Evolutionary conservation across 2,113 vertebrate species (phyloP).

Genomic region (Clarias batrachus): DNA sequence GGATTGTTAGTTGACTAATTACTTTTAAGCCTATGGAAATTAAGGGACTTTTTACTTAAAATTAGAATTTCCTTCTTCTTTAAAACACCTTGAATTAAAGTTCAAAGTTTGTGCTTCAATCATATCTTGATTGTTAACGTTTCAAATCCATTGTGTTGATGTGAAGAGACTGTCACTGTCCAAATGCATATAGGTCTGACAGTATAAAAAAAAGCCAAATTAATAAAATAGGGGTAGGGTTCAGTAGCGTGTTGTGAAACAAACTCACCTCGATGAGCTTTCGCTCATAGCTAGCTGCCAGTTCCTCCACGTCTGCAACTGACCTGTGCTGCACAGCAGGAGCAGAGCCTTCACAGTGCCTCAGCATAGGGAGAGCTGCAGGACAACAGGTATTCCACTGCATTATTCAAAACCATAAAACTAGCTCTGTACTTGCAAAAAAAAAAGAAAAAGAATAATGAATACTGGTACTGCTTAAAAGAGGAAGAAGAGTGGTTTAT

Average conservation of each 20-base stretch:
- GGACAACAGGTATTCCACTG: constrained; percentile 21
- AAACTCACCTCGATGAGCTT: constrained; percentile 94
- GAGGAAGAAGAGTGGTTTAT: background rate
- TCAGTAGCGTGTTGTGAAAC: background rate
- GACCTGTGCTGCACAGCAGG: constrained; percentile 80
- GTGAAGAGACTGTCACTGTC: no score
- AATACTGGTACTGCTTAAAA: background rate
- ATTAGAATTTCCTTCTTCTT: no score
- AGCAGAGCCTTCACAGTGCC: constrained; percentile 78
- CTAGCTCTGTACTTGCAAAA: background rate
- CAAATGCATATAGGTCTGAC: no score
- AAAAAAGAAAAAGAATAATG: background rate
- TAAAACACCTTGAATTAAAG: no score
- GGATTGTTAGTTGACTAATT: no score
- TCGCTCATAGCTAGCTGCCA: constrained; percentile 89
- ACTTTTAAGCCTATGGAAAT: no score
- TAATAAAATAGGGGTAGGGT: no score
- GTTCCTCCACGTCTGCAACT: constrained; percentile 84
- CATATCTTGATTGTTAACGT: no score
- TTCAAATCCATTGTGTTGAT: no score
- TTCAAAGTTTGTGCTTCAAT: no score
- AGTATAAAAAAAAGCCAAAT: no score
- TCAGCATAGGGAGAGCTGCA: constrained; percentile 66
- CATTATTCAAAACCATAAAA: background rate
- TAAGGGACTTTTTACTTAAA: no score